Conservation (phyloP, 2,113 vertebrate genomes). For the Puntigrus tetrazona region DNA sequence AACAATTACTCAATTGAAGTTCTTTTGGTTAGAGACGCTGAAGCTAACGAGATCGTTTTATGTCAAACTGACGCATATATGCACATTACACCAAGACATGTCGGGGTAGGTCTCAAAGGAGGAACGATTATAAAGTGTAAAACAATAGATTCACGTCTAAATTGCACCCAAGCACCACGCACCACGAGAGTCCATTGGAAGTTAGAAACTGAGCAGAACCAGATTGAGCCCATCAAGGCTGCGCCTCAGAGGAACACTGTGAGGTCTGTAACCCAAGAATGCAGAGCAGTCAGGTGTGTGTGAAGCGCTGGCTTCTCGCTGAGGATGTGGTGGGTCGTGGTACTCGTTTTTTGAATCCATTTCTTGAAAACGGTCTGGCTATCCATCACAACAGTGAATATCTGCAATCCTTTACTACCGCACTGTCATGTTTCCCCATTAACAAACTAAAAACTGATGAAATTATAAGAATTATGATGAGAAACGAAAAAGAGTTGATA, state of each 20-base stretch:
- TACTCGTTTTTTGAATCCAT: conserved; percentile 57
- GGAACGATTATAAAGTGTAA: neutral
- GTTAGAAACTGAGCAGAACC: neutral
- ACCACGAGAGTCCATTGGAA: neutral
- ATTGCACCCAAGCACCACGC: neutral
- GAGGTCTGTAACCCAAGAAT: conserved; percentile 40
- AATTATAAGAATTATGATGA: neutral
- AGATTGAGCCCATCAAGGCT: neutral
- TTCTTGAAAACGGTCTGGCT: conserved; percentile 58
- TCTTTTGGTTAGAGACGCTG: conserved; percentile 17
- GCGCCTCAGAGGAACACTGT: conserved; percentile 34
- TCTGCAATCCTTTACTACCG: neutral
- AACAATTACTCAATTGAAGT: conserved; percentile 31
- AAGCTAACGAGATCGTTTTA: conserved; percentile 17
- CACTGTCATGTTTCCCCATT: too few relatives aligned
- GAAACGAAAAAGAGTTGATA: neutral
- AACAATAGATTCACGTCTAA: neutral
- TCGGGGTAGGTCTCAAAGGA: neutral
- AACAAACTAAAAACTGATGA: neutral
- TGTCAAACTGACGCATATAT: neutral
- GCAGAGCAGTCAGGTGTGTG: conserved; percentile 21
- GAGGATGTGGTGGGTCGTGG: conserved; percentile 68
- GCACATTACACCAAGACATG: neutral
- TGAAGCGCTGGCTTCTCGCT: conserved; percentile 20
- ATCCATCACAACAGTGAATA: conserved; percentile 60